A percentile compares a stretch with the other conserved stretches of the same genome.
Conservation (phyloP, 1,140 invertebrate genomes). For the Uloborus diversus region DNA sequence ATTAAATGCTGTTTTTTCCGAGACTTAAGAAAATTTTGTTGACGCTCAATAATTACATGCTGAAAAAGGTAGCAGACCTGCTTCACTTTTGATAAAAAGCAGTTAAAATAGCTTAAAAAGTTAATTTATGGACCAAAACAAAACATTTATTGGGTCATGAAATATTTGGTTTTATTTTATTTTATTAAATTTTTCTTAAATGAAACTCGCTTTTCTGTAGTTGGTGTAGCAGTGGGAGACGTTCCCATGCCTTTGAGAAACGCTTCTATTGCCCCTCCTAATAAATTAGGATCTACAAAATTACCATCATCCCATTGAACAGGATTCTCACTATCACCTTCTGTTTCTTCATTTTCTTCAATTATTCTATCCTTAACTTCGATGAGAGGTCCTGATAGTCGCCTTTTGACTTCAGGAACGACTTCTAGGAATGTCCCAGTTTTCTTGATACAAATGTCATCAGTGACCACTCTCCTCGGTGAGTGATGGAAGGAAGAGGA, state of each 20-base stretch:
- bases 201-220: slow-evolving; percentile 56
- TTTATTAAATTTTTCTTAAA: slow-evolving; percentile 56
- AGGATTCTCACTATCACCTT: slow-evolving; percentile 1
- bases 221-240: slow-evolving; percentile 3
- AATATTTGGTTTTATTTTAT: too few relatives aligned
- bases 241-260: slow-evolving; percentile 57
- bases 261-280: slow-evolving; percentile 59
- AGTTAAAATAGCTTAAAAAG: too few relatives aligned
- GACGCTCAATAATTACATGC: too few relatives aligned
- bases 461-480: slow-evolving; percentile 2
- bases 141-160: too few relatives aligned
- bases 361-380: slow-evolving; percentile 35
- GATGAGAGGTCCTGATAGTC: slow-evolving; percentile 38
- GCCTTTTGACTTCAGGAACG: slow-evolving; percentile 36
- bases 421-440: slow-evolving; percentile 42
- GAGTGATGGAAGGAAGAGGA: neutral
- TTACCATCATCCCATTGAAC: slow-evolving; percentile 59
- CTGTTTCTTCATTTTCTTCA: slow-evolving; percentile 40
- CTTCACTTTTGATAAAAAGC: too few relatives aligned
- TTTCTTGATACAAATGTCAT: slow-evolving; percentile 41
- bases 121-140: too few relatives aligned
- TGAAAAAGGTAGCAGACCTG: too few relatives aligned
- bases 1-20: too few relatives aligned
- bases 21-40: too few relatives aligned
- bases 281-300: slow-evolving; percentile 55